Conservation (phyloP, 2,113 vertebrate species). For the Ophiodon elongatus region DNA sequence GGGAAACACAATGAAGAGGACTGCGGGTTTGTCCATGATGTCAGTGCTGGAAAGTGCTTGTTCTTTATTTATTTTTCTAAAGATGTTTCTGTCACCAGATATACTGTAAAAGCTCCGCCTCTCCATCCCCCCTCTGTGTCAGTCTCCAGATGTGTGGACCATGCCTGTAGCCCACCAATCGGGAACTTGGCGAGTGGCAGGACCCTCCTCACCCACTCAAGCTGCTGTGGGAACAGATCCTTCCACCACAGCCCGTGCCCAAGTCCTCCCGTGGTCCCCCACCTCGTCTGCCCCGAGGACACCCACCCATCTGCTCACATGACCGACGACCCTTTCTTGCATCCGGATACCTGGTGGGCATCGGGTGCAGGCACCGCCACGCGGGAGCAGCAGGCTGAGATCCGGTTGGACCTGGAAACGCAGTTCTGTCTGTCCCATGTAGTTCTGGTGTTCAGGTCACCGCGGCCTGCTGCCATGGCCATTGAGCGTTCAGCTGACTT, state of each 20-base stretch:
- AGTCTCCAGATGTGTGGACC: constrained; percentile 86
- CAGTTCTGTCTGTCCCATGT: constrained; percentile 89
- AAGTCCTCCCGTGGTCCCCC: constrained; percentile 50
- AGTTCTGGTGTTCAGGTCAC: constrained; percentile 89
- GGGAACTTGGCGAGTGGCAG: constrained; percentile 90
- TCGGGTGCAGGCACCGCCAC: constrained; percentile 70
- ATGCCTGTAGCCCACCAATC: constrained; percentile 89
- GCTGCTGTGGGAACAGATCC: constrained; percentile 83
- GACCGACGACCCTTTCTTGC: constrained; percentile 88
- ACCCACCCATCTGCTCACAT: constrained; percentile 87
- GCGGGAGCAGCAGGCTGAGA: constrained; percentile 82
- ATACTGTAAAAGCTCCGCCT: background rate
- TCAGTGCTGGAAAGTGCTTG: constrained; percentile 14
- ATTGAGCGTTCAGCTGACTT: constrained; percentile 90
- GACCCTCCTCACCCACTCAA: constrained; percentile 83
- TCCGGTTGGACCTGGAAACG: constrained; percentile 88
- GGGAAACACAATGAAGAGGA: constrained; percentile 3
- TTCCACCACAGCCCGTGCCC: constrained; percentile 76
- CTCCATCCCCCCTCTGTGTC: constrained; percentile 37
- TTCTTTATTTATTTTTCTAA: background rate
- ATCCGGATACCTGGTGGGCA: constrained; percentile 90
- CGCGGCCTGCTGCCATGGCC: constrained; percentile 89
- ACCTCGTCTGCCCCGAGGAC: constrained; percentile 75
- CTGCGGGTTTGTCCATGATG: constrained; percentile 34
- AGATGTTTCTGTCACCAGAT: background rate